Evolutionary conservation across 2,888 invertebrate species (phyloP), one percentile per base, ranked within the genome.

Genomic region (Agrilus cyanescens): DNA sequence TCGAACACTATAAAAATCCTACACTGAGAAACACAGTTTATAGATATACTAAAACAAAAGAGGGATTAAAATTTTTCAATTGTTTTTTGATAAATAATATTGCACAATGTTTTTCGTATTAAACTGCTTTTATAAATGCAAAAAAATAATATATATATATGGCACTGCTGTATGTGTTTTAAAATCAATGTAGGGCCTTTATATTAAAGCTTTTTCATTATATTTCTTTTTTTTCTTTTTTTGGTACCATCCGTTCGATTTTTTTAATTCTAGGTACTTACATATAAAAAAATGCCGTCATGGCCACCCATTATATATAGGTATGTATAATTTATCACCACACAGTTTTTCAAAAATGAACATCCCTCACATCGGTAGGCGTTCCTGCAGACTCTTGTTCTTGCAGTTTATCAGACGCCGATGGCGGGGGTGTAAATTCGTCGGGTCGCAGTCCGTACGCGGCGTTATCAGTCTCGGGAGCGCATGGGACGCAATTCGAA

Each of bases 341-440:
- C n/a, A 43, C 33, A 37, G 42, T 44, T 45, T 44, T 44, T 47
- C 47, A 48, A 49, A 85, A 86, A 67, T 84, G 80, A 52, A 89
- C 80, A 67, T 89, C 85, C 56, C 85, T 76, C 56, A 88, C 82
- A 66, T 90, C 89, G 56, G 87, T 88, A 55, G 88, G 86, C 41
- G 87, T 86, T 53, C 80, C 79, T 53, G 87, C 82, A 66, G 80
- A 81, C 66, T 76, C 79, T 68, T 80, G 80, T 51, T 78, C 76
- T 64, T 66, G 56, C 38, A 71, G 61, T 56, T 72, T 73, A 48
- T 67, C 68, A 53, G 61, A 59, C 49, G 64, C 63, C 49, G 66
- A 63, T 13, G 54, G 57, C 40, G 49, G 50, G 36, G 52, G 51
- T 7, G 60, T 61, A 48, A 57, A 56, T 48, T 61, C 59, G 37